Base-by-base conservation (phyloP, 2,797 vertebrate genomes). In the Lates japonicus region DNA sequence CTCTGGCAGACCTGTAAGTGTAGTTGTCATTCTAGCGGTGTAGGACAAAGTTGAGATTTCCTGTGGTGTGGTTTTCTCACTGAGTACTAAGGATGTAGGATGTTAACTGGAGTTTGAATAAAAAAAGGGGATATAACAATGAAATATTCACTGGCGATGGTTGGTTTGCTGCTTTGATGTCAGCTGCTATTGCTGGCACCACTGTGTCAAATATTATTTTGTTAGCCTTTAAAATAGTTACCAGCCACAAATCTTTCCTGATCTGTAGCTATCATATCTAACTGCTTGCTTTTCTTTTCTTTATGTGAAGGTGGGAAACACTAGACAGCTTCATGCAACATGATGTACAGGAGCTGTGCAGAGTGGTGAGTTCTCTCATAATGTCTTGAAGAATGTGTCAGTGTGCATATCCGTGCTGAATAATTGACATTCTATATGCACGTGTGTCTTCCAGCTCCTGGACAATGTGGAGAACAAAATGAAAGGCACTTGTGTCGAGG, bases 271-370 rank as follows among this genome's bases (percentile, higher is more conserved):
- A 2, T 64, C 20, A 1, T n/a, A 35, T 76, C 46, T 73, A 17
- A 76, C 42, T 42, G 25, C 25, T n/a, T n/a, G n/a, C n/a, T n/a
- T n/a, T n/a, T n/a, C n/a, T 42, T 41, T 17, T 37, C 41, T 14
- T 37, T 35, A 1, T 61, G 1, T 87, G 16, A 72, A 99, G 98
- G 91, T 99, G 98, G 98, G 98, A 99, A 95, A 99, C 98, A 58
- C 95, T 99, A 93, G 98, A 99, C 94, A 99, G 98, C 95, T 99
- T 99, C 96, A 99, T 99, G 98, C 98, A 99, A 90, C 98, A 99
- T 9, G 98, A 99, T 69, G 98, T 99, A 52, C 98, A 99, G 88
- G 98, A 99, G 89, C 93, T 99, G 4, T 99, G 98, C 95, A 96
- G 98, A 96, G 98, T 99, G 97, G 98, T 99, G 95, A 94, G 98